Conservation (phyloP, 2,888 invertebrate species). For the Beris chalybata region DNA sequence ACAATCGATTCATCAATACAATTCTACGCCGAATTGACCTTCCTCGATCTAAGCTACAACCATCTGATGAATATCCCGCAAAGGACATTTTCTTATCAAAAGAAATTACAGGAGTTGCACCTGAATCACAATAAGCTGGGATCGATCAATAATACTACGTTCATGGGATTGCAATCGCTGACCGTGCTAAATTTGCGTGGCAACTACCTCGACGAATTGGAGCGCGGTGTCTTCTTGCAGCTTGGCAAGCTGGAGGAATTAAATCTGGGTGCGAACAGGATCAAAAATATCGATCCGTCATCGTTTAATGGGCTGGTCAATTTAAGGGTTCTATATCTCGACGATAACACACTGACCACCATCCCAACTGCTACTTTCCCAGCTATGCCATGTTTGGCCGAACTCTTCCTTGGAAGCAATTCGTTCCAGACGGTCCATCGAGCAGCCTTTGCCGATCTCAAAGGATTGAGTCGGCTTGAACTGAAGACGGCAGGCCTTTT, state of each 20-base stretch:
- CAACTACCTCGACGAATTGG: slow-evolving; percentile 79
- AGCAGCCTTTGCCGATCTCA: slow-evolving; percentile 77
- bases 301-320: slow-evolving; percentile 76
- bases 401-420: slow-evolving; percentile 82
- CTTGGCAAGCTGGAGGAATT: slow-evolving; percentile 79
- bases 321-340: slow-evolving; percentile 78
- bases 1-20: slow-evolving; percentile 87
- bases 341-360: slow-evolving; percentile 78
- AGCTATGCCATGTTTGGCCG: slow-evolving; percentile 76
- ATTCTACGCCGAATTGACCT: slow-evolving; percentile 84
- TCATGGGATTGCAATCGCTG: slow-evolving; percentile 74
- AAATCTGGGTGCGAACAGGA: slow-evolving; percentile 83
- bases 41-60: slow-evolving; percentile 82
- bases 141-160: slow-evolving; percentile 75
- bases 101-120: slow-evolving; percentile 79
- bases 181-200: slow-evolving; percentile 80
- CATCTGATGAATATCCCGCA: slow-evolving; percentile 80
- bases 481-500: slow-evolving; percentile 78
- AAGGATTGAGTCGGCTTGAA: slow-evolving; percentile 74
- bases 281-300: slow-evolving; percentile 74
- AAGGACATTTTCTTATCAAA: slow-evolving; percentile 77
- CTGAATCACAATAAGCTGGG: slow-evolving; percentile 85
- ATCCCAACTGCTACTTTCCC: slow-evolving; percentile 76
- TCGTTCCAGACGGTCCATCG: slow-evolving; percentile 75
- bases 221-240: slow-evolving; percentile 72